Evolutionary conservation across 2,888 invertebrate species (phyloP), one percentile per base, ranked within the genome.

Genomic region (Pristionchus exspectatus): DNA sequence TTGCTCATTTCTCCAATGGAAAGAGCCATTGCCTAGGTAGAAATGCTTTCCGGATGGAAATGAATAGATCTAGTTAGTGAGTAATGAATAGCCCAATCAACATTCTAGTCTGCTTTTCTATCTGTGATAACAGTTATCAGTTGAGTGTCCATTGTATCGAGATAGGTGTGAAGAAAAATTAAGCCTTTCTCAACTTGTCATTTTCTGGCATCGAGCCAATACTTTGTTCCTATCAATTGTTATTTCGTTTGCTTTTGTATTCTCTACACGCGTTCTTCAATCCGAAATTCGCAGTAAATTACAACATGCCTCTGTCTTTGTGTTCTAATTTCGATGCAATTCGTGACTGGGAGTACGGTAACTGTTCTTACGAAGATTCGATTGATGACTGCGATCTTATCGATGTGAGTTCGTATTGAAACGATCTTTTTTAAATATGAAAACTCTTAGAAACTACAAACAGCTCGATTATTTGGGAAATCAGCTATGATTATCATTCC

Each of bases 401-500:
- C 21, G 81, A 81, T 81, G 81, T 81, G 27, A 50, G 81, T 2
- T 50, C 9, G 7, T 27, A 4, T 18, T 30, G 2, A 38, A 33
- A 72, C 10, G 16, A 18, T 14, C 9, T 21, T 30, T 72, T 21
- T 18, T 1, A 72, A 16, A 27, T 12, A n/a, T 9, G 2, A n/a
- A n/a, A 27, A 27, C 14, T n/a, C 50, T 0, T 10, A 50, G 81
- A n/a, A 81, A 50, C 50, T 81, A 1, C 81, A 81, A 24, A 50
- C 10, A n/a, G 44, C 81, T 9, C 81, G 50, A 14, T 50, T n/a
- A n/a, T 81, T 81, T 14, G 81, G n/a, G 0, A 54, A 30, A 18
- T 81, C 81, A 44, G 81, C 50, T 12, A 54, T 81, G 81, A 44
- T 81, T 27, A n/a, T 81, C 50, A 54, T 54, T 44, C 81, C 81